Percentiles rank a stretch among this genome's conserved stretches.
Evolutionary conservation across 2,797 vertebrate genomes (phyloP).

Genomic region (Diplodus puntazzo): DNA sequence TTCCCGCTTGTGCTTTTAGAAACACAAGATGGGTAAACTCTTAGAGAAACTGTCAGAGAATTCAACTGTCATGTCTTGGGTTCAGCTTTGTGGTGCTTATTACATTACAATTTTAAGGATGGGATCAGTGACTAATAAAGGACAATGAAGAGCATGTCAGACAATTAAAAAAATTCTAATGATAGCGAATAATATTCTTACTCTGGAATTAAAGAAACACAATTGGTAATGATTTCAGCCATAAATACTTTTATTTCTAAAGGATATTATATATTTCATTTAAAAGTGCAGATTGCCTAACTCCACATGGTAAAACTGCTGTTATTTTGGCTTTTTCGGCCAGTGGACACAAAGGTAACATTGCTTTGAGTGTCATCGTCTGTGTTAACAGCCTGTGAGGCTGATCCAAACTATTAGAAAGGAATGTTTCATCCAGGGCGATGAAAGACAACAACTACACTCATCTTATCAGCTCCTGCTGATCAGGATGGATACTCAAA

Average conservation of each 20-base stretch:
- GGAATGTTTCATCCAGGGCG: conserved; percentile 93
- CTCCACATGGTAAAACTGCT: neutral
- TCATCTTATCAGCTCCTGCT: conserved; percentile 89
- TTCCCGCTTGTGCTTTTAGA: conserved; percentile 14
- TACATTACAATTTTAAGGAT: neutral
- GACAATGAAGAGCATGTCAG: neutral
- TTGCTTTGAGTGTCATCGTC: conserved; percentile 61
- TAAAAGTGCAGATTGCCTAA: neutral
- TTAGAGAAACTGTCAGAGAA: conserved; percentile 25
- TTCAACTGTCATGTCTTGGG: conserved; percentile 7
- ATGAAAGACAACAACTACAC: conserved; percentile 89
- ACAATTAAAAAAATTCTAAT: neutral
- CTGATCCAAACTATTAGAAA: conserved; percentile 88
- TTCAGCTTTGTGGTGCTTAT: conserved; percentile 13
- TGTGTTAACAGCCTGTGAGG: conserved; percentile 76
- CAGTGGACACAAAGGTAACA: conserved; percentile 59
- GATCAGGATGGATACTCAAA: conserved; percentile 83
- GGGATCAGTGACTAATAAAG: conserved; percentile 1
- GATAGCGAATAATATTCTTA: neutral
- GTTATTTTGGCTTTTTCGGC: neutral
- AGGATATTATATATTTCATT: neutral
- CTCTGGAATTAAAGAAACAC: neutral
- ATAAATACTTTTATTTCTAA: neutral
- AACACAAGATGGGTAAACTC: conserved; percentile 42
- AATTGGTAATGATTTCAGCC: neutral